Conservation (phyloP, 2,797 vertebrate species). For the Diplodus puntazzo region DNA sequence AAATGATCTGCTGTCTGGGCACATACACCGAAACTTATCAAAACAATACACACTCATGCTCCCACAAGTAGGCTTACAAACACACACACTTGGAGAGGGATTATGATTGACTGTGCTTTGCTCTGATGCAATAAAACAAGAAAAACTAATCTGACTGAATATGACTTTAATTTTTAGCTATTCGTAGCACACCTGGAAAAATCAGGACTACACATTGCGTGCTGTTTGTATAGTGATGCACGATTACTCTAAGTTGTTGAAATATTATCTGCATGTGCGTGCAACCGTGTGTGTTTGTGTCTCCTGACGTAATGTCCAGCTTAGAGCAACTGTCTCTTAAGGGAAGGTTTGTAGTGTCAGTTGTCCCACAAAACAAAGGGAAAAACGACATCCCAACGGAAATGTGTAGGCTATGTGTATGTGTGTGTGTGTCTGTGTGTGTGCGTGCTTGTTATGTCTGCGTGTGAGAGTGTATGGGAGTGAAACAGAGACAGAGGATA, state of each 20-base stretch:
- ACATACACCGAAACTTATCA: slow-evolving; percentile 12
- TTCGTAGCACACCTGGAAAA: background rate
- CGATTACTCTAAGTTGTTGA: background rate
- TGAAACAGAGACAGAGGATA: slow-evolving; percentile 70
- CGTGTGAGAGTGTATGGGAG: slow-evolving; percentile 42
- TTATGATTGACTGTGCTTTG: slow-evolving; percentile 18
- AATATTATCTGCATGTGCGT: slow-evolving; percentile 6
- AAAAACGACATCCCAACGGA: slow-evolving; percentile 53
- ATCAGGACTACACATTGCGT: too few relatives aligned
- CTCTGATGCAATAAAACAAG: slow-evolving; percentile 3
- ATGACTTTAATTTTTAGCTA: background rate
- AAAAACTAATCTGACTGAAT: background rate
- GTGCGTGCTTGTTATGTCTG: slow-evolving; percentile 15
- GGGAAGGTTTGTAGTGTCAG: slow-evolving; percentile 52
- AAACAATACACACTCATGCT: slow-evolving; percentile 27
- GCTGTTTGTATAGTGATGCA: too few relatives aligned
- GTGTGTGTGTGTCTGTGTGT: slow-evolving; percentile 11
- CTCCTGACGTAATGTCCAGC: slow-evolving; percentile 47
- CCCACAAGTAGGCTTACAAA: slow-evolving; percentile 17
- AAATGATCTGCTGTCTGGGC: slow-evolving; percentile 5
- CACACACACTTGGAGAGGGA: slow-evolving; percentile 1
- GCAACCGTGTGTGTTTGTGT: slow-evolving; percentile 23
- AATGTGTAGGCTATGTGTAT: slow-evolving; percentile 17
- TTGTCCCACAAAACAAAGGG: slow-evolving; percentile 53
- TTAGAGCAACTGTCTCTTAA: slow-evolving; percentile 42